phyloP scores from a whole-genome alignment of 2,888 invertebrate species.

The Choreutis nemorana region DNA sequence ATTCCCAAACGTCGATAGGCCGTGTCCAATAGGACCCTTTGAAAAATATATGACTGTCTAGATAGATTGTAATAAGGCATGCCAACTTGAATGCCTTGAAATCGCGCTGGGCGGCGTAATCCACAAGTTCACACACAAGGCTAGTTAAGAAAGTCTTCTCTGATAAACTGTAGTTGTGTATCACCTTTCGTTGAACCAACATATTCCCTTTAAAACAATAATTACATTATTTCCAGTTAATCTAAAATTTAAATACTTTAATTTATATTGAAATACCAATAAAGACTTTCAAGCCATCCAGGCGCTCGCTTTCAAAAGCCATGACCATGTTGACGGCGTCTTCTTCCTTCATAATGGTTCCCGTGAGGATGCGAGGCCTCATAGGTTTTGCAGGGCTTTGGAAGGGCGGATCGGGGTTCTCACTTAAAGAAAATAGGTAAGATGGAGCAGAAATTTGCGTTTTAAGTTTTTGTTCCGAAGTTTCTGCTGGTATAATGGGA shows the following conservation, averaged over 20 bases:
- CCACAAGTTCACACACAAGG: conserved; percentile 29
- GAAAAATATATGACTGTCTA: conserved; percentile 36
- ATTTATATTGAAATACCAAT: conserved; percentile 21
- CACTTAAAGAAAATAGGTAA: conserved; percentile 36
- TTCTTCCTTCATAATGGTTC: conserved; percentile 27
- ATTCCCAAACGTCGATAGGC: conserved; percentile 34
- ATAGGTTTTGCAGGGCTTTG: conserved; percentile 21
- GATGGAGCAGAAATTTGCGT: conserved; percentile 44
- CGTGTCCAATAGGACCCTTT: conserved; percentile 46
- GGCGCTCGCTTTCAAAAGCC: conserved; percentile 20
- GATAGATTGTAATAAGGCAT: conserved; percentile 36
- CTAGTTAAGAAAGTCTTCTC: conserved; percentile 35
- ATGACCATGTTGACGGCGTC: conserved; percentile 39
- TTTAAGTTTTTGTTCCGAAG: conserved; percentile 14
- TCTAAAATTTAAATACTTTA: background rate
- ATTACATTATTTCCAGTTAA: background rate
- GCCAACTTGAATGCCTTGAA: conserved; percentile 34
- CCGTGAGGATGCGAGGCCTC: conserved; percentile 26
- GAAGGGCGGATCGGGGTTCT: conserved; percentile 44
- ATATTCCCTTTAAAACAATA: conserved; percentile 22
- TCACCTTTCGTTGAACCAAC: conserved; percentile 33
- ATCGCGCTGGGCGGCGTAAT: conserved; percentile 40
- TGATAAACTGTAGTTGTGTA: conserved; percentile 26
- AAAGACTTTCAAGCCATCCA: conserved; percentile 22
- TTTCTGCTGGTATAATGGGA: conserved; percentile 15